A percentile compares a stretch with the other conserved stretches of the same genome.
Evolutionary conservation across 2,113 vertebrate genomes (phyloP).

Genomic region (Neotoma lepida): DNA sequence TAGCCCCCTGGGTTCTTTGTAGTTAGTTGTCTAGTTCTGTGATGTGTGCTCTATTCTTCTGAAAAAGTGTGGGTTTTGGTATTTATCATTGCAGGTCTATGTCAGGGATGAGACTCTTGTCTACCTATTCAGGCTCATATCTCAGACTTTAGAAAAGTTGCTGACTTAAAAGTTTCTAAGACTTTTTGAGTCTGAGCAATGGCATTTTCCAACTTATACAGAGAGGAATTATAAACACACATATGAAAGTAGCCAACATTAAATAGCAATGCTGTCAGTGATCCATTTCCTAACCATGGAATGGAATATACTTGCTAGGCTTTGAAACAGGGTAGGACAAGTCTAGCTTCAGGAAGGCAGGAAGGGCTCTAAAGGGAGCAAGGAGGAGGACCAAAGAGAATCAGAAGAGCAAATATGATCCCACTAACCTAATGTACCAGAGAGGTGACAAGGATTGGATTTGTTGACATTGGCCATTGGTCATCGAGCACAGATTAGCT

Average conservation of each 20-base stretch:
- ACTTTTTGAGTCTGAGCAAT: conserved; percentile 17
- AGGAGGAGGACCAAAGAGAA: background rate
- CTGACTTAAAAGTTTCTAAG: conserved; percentile 30
- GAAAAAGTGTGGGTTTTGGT: background rate
- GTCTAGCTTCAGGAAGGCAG: background rate
- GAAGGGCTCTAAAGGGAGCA: background rate
- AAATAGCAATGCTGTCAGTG: background rate
- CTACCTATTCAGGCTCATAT: background rate
- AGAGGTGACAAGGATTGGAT: background rate
- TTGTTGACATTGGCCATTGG: background rate
- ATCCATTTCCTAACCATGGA: background rate
- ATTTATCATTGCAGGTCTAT: background rate
- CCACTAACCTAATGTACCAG: background rate
- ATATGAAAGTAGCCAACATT: background rate
- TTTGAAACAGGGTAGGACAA: background rate
- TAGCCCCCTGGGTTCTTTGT: background rate
- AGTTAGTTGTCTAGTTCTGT: background rate
- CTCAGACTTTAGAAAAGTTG: background rate
- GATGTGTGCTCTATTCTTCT: background rate
- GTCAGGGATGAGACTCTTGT: background rate
- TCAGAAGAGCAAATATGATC: background rate
- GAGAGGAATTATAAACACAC: conserved; percentile 12
- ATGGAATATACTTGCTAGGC: background rate
- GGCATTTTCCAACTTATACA: background rate
- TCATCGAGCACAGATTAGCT: background rate